A percentile compares a stretch with the other conserved stretches of the same genome.
These are phyloP conservation scores for Parthenolecanium corni DNA, from an alignment of 2,888 invertebrate genomes.

Conservation along the genomic window DNA sequence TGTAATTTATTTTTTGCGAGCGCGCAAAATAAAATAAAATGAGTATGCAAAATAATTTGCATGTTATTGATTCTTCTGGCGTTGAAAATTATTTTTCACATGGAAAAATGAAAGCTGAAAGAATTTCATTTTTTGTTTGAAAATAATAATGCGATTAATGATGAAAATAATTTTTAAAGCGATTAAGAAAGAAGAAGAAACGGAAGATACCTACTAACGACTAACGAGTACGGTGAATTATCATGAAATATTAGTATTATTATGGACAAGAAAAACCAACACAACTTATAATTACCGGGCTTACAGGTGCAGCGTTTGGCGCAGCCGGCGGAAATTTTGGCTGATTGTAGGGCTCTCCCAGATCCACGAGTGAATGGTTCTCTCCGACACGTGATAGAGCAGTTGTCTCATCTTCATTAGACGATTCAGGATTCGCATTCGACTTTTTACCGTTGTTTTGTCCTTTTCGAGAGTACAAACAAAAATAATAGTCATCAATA, in stretches of 20 bases:
- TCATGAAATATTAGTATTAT: background rate
- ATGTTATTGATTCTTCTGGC: no score
- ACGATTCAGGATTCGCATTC: background rate
- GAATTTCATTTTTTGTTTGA: no score
- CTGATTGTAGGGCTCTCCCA: conserved; percentile 17
- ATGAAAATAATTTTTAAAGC: background rate
- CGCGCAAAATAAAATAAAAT: no score
- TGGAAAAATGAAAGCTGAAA: no score
- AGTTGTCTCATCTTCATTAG: conserved; percentile 4
- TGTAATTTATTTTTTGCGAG: no score
- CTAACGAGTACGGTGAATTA: background rate
- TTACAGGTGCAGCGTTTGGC: conserved; percentile 7
- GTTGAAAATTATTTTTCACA: no score
- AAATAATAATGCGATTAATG: background rate
- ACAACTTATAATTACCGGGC: conserved; percentile 19
- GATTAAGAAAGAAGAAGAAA: conserved; percentile 1
- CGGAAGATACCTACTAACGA: background rate
- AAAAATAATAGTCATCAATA: no score
- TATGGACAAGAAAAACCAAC: background rate
- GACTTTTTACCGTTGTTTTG: conserved; percentile 6
- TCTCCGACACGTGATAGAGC: conserved; percentile 2
- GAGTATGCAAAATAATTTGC: no score
- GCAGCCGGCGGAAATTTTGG: conserved; percentile 6
- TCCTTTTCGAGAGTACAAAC: background rate
- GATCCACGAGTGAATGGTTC: conserved; percentile 5